Conservation (phyloP, 2,113 vertebrate genomes). For the Mellivora capensis region DNA sequence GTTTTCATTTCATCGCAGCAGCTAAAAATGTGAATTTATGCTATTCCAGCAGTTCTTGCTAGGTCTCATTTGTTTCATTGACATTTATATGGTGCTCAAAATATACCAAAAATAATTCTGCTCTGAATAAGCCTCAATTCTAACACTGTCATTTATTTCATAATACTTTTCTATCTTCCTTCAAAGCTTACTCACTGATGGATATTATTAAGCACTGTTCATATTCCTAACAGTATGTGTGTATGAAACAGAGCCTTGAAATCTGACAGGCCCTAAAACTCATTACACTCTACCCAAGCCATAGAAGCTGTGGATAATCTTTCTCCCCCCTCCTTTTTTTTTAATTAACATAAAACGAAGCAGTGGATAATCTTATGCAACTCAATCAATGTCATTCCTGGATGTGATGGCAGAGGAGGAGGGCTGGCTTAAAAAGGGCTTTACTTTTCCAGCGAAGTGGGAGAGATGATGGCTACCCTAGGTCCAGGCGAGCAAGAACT, state of each 20-base stretch:
- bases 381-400: background rate
- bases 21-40: background rate
- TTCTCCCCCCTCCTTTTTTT: too few species aligned
- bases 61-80: background rate
- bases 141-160: conserved; percentile 47
- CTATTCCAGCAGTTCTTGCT: background rate
- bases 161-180: conserved; percentile 26
- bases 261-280: conserved; percentile 24
- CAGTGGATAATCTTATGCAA: background rate
- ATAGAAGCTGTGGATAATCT: background rate
- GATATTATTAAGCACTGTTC: conserved; percentile 52
- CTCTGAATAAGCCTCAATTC: conserved; percentile 39
- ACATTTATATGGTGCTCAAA: conserved; percentile 49
- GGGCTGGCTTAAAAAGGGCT: background rate
- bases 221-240: conserved; percentile 28
- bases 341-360: background rate
- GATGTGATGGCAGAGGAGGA: background rate
- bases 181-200: conserved; percentile 35
- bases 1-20: background rate
- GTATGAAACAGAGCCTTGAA: conserved; percentile 57
- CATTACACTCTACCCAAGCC: background rate
- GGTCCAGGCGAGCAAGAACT: background rate
- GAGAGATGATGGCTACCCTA: background rate
- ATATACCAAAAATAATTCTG: conserved; percentile 41
- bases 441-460: background rate